Evolutionary conservation across 2,888 invertebrate genomes (phyloP), one percentile per base, ranked within the genome.

Genomic region (Fabriciana adippe): DNA sequence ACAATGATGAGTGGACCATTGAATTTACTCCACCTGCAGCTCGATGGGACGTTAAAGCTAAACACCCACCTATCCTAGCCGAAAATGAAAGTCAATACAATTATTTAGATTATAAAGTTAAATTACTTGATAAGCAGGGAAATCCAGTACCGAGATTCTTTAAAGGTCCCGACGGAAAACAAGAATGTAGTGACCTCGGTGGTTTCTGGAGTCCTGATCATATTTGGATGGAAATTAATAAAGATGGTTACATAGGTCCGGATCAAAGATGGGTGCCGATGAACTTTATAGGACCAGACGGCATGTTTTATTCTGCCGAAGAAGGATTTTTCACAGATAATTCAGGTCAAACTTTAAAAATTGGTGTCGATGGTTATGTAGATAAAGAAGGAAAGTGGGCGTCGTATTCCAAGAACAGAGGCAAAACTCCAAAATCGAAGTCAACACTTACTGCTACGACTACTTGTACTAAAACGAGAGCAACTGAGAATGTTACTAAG

Each of bases 71-170:
- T 6, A 50, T 74, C 6, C 35, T 79, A 50, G 60, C 62, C 51
- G 82, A 87, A 0, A 82, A 75, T 70, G 90, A 90, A 55, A 72
- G 72, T 64, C 88, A 90, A 73, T 92, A 91, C 70, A 89, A 68
- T 69, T 92, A 92, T 76, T 79, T 90, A 68, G 92, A 92, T 74
- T 92, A 86, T 68, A 91, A 85, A 83, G 89, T 92, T 0, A 92
- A 91, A 79, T 8, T 90, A 65, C 66, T 87, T 3, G 92, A 92
- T 73, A 90, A 87, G 72, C 73, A 74, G 60, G 92, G 92, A n/a
- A 90, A 89, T 75, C 87, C 79, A 59, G 83, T 92, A 3, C 83
- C 87, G 1, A 83, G 92, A 72, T 91, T 69, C 71, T 92, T 92
- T 69, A 91, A 86, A 78, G 90, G 89, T 13, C 89, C 87, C 0